Conservation (phyloP, 2,113 vertebrate genomes). For the Ochotona princeps region DNA sequence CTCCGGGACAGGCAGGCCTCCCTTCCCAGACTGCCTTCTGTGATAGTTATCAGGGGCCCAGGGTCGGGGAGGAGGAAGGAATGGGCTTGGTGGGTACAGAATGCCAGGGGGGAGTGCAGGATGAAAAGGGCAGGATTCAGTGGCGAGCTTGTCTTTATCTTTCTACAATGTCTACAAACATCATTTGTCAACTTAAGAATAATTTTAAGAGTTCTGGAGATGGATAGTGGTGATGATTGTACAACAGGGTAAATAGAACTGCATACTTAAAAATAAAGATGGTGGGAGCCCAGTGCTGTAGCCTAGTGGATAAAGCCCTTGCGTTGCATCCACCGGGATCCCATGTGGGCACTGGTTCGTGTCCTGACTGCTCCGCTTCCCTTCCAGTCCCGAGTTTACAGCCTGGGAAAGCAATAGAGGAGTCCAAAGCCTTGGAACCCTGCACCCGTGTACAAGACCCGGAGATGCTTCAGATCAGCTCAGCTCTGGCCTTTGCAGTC, state of each 20-base stretch:
- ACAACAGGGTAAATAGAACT: background rate
- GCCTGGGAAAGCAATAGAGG: too few species aligned
- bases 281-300: too few species aligned
- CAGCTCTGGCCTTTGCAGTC: too few species aligned
- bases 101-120: background rate
- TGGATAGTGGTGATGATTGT: accelerated
- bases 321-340: too few species aligned
- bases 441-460: too few species aligned
- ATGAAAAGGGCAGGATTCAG: background rate
- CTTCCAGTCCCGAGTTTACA: too few species aligned
- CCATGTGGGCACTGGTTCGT: too few species aligned
- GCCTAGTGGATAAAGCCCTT: too few species aligned
- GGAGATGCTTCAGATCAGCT: too few species aligned
- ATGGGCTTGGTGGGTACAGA: background rate
- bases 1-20: background rate
- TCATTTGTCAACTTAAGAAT: background rate
- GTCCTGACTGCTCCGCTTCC: too few species aligned
- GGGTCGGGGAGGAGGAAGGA: accelerated
- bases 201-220: background rate
- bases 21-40: background rate
- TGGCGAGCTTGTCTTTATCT: background rate
- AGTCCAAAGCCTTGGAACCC: too few species aligned
- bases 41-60: accelerated
- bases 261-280: background rate
- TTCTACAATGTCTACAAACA: background rate